Conservation (phyloP, 2,888 invertebrate species). For the Diaphora mendica region DNA sequence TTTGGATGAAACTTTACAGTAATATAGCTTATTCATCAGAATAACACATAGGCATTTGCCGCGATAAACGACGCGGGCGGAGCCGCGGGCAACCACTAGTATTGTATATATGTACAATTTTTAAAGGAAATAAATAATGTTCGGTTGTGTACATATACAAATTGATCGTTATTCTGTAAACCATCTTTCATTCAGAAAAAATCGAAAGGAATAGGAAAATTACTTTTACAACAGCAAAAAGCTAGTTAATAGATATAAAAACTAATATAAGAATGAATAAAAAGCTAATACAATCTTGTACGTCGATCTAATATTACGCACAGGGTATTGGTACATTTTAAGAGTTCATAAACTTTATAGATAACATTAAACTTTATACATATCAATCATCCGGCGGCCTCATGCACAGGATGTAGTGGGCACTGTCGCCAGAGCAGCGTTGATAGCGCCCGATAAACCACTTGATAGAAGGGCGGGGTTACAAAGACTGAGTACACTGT, state of each 20-base stretch:
- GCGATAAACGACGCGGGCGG: too few relatives aligned
- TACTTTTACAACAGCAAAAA: background rate
- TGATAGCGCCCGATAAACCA: conserved; percentile 38
- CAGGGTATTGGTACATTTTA: background rate
- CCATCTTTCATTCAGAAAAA: background rate
- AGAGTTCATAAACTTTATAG: background rate
- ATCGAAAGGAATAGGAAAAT: background rate
- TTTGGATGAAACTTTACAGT: too few relatives aligned
- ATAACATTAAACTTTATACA: background rate
- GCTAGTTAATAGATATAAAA: background rate
- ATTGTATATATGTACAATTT: too few relatives aligned
- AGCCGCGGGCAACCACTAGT: too few relatives aligned
- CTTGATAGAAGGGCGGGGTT: conserved; percentile 53
- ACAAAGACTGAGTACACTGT: background rate
- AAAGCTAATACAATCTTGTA: background rate
- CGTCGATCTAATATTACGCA: background rate
- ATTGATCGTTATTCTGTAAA: too few relatives aligned
- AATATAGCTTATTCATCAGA: too few relatives aligned
- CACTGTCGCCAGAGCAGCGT: background rate
- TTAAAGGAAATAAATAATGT: too few relatives aligned
- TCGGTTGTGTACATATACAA: too few relatives aligned
- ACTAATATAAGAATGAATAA: background rate
- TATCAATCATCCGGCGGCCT: conserved; percentile 14
- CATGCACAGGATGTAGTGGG: conserved; percentile 20
- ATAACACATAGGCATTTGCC: too few relatives aligned